A percentile compares a stretch with the other conserved stretches of the same genome.
Conservation (phyloP, 1,140 invertebrate species). For the Watersipora subatra region DNA sequence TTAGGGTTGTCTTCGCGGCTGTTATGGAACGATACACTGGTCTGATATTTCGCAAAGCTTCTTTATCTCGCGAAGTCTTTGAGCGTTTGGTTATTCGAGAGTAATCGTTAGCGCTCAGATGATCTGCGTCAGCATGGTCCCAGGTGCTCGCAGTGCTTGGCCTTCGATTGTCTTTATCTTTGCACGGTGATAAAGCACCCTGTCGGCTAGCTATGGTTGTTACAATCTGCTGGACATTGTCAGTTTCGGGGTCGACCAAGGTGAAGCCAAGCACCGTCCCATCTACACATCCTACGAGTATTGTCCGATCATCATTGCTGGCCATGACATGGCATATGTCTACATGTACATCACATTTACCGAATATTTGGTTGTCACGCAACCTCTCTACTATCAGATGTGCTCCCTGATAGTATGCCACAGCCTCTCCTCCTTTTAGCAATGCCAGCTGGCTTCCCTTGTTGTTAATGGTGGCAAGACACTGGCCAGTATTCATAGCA, state of each 20-base stretch:
- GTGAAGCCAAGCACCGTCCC: slow-evolving; percentile 29
- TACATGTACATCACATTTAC: slow-evolving; percentile 26
- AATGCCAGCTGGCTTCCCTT: slow-evolving; percentile 19
- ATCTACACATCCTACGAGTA: slow-evolving; percentile 31
- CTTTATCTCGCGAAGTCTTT: slow-evolving; percentile 18
- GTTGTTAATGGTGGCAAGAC: slow-evolving; percentile 11
- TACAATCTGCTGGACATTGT: slow-evolving; percentile 15
- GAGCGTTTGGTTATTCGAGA: slow-evolving; percentile 10
- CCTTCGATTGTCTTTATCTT: neutral
- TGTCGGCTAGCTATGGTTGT: slow-evolving; percentile 16
- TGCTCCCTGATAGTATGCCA: slow-evolving; percentile 19
- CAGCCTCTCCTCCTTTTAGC: slow-evolving; percentile 14
- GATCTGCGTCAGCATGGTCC: slow-evolving; percentile 11
- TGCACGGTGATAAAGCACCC: neutral
- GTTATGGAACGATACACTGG: slow-evolving; percentile 8
- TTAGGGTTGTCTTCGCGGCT: slow-evolving; percentile 7
- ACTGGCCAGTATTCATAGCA: slow-evolving; percentile 14
- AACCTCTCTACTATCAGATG: slow-evolving; percentile 20
- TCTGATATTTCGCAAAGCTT: slow-evolving; percentile 21
- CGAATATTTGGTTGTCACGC: slow-evolving; percentile 20
- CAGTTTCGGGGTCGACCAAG: slow-evolving; percentile 20
- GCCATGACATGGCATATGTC: slow-evolving; percentile 18
- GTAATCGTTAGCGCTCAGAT: slow-evolving; percentile 31
- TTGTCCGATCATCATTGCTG: slow-evolving; percentile 24
- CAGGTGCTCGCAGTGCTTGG: neutral